These are phyloP conservation scores for Pseudolycoriella hygida DNA, from an alignment of 2,888 invertebrate genomes.

Conservation along the genomic window DNA sequence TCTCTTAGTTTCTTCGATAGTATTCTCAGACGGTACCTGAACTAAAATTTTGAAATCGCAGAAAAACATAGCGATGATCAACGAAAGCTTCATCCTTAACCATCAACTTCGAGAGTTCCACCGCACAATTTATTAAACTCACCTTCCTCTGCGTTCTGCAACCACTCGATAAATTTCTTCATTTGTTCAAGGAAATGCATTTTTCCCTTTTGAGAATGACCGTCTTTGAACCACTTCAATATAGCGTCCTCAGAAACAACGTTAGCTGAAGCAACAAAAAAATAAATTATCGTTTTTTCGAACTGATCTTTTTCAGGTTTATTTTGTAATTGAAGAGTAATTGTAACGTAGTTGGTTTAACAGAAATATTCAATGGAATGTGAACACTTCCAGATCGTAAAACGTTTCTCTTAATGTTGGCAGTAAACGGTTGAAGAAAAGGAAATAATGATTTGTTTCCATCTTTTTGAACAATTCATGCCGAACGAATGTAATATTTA, in stretches of 20 bases:
- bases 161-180: conserved; percentile 95
- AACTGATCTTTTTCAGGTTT: not conserved
- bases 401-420: not conserved
- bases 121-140: conserved; percentile 3
- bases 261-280: conserved; percentile 41
- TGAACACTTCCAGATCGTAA: conserved; percentile 1
- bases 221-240: conserved; percentile 90
- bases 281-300: conserved; percentile 3
- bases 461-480: not conserved
- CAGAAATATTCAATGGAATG: not conserved
- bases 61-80: no score
- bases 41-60: no score
- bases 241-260: conserved; percentile 90
- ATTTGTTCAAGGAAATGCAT: conserved; percentile 96
- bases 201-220: conserved; percentile 87
- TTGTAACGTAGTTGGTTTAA: conserved; percentile 3
- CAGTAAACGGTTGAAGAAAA: not conserved
- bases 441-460: not conserved
- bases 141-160: conserved; percentile 89
- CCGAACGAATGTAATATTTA: not conserved
- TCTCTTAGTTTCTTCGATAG: no score
- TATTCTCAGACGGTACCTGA: no score
- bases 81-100: no score
- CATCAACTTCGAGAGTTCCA: no score
- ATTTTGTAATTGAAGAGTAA: not conserved